Conservation (phyloP, 2,888 invertebrate genomes). For the Chaetogeoica ovagalla region DNA sequence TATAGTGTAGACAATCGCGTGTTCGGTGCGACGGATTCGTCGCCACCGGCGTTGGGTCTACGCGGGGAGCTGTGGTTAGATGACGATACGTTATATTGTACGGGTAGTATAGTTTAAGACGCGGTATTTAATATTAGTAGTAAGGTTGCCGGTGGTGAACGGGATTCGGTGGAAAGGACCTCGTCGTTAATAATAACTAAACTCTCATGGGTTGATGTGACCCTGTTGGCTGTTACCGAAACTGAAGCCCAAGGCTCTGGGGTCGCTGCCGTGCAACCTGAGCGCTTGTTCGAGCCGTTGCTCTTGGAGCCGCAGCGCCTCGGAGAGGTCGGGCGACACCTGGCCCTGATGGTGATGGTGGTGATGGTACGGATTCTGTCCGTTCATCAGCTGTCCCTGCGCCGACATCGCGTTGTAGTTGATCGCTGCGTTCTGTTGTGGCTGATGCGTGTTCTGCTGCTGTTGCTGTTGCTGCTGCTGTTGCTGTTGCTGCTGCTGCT, state of each 20-base stretch:
- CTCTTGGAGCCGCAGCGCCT: conserved; percentile 74
- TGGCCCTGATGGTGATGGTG: conserved; percentile 60
- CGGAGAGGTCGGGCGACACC: conserved; percentile 71
- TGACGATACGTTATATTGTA: too few relatives aligned
- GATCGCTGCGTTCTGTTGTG: conserved; percentile 26
- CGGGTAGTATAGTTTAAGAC: too few relatives aligned
- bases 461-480: conserved; percentile 61
- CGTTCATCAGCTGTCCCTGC: conserved; percentile 53
- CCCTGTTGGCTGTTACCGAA: conserved; percentile 60
- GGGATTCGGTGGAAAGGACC: background rate
- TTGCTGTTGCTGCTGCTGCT: conserved; percentile 54
- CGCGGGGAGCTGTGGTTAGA: too few relatives aligned
- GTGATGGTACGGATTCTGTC: conserved; percentile 60
- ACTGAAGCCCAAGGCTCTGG: conserved; percentile 77
- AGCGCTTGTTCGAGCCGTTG: conserved; percentile 81
- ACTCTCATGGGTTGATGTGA: conserved; percentile 55
- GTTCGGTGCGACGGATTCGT: too few relatives aligned
- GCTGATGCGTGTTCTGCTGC: conserved; percentile 28
- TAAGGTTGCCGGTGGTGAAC: background rate
- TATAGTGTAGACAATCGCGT: too few relatives aligned
- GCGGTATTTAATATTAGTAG: too few relatives aligned
- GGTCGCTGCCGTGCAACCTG: conserved; percentile 77
- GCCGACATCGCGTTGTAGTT: conserved; percentile 47
- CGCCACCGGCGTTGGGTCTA: too few relatives aligned
- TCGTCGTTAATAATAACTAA: conserved; percentile 26